These are phyloP conservation scores for Protobothrops mucrosquamatus DNA, from an alignment of 2,113 vertebrate species.

Conservation along the genomic window DNA sequence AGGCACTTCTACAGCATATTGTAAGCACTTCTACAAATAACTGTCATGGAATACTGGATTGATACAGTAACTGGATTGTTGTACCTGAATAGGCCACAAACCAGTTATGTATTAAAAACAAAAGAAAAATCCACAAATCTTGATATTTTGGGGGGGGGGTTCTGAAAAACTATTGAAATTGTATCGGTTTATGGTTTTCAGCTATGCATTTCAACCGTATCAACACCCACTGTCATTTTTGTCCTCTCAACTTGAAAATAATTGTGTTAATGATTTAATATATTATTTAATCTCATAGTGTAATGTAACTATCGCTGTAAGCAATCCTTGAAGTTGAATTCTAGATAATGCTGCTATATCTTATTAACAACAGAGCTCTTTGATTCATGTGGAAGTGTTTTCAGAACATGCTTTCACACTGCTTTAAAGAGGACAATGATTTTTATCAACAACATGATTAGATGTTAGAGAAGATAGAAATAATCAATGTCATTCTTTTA, in stretches of 20 bases:
- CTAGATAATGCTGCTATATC: slow-evolving; percentile 22
- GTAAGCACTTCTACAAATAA: not conserved
- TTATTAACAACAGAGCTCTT: not conserved
- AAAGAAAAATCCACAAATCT: not conserved
- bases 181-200: not conserved
- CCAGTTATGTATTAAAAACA: slow-evolving; percentile 21
- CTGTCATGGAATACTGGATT: not conserved
- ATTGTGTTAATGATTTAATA: slow-evolving; percentile 33
- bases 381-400: not conserved
- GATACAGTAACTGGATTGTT: slow-evolving; percentile 41
- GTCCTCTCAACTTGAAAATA: slow-evolving; percentile 24
- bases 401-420: not conserved
- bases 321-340: slow-evolving; percentile 21
- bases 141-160: slow-evolving; percentile 15
- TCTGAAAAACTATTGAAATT: slow-evolving; percentile 1
- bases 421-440: not conserved
- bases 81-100: slow-evolving; percentile 47
- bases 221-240: slow-evolving; percentile 4
- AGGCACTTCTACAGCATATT: not conserved
- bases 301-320: slow-evolving; percentile 16
- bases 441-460: not conserved
- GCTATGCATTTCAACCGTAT: fast-evolving
- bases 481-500: not conserved
- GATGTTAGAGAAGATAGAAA: not conserved
- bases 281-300: slow-evolving; percentile 37